Conservation (phyloP, 2,888 invertebrate genomes). For the Philhelius pedissequus region DNA sequence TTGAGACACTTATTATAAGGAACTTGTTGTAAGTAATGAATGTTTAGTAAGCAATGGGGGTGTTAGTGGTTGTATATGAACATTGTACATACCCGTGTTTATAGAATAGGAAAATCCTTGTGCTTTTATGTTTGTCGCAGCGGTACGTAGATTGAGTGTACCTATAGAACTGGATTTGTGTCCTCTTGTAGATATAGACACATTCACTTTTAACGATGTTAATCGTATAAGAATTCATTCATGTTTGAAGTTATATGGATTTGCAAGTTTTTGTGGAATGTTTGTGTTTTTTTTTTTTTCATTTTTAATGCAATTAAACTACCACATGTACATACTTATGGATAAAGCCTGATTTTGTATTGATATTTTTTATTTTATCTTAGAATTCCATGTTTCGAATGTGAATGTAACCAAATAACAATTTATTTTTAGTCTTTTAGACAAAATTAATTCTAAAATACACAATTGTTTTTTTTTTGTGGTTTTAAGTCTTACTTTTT, state of each 20-base stretch:
- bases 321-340: too few relatives aligned
- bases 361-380: too few relatives aligned
- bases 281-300: neutral
- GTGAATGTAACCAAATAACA: too few relatives aligned
- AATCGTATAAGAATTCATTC: conserved; percentile 8
- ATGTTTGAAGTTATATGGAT: conserved; percentile 39
- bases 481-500: too few relatives aligned
- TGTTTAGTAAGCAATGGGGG: neutral
- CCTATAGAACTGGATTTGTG: neutral
- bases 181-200: conserved; percentile 30
- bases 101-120: neutral
- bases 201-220: conserved; percentile 38
- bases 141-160: neutral
- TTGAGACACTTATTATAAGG: neutral
- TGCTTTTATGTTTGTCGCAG: neutral
- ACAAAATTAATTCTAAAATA: too few relatives aligned
- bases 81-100: neutral
- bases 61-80: too few relatives aligned
- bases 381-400: too few relatives aligned
- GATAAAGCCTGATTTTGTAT: too few relatives aligned
- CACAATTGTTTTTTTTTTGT: too few relatives aligned
- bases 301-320: too few relatives aligned
- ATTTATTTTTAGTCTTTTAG: too few relatives aligned
- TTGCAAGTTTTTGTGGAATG: neutral
- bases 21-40: neutral